These are phyloP conservation scores for Siderastrea radians DNA, from an alignment of 92 coral and sea anemone genomes.

Conservation along the genomic window DNA sequence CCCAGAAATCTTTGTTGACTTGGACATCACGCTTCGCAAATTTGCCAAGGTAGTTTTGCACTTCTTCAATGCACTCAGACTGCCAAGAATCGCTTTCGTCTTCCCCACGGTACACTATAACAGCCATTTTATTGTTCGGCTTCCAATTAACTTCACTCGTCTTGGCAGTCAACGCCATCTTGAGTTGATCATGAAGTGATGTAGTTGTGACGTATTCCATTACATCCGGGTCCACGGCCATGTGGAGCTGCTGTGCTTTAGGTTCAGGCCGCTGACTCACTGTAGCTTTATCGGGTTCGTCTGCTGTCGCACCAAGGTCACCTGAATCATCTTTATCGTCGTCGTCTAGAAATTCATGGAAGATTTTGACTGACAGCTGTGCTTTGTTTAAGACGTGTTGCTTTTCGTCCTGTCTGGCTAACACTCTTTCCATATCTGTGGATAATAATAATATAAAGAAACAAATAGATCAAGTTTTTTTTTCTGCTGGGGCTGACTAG, in stretches of 20 bases:
- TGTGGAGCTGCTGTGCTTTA: constrained; percentile 39
- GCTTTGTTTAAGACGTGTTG: constrained; percentile 53
- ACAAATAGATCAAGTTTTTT: background rate
- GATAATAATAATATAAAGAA: constrained; percentile 4
- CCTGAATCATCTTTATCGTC: constrained; percentile 4
- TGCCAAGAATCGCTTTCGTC: constrained; percentile 45
- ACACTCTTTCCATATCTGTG: constrained; percentile 46
- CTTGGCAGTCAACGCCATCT: constrained; percentile 39
- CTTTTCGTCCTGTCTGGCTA: constrained; percentile 9
- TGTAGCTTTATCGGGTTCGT: background rate
- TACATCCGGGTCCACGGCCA: constrained; percentile 75
- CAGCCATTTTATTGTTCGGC: constrained; percentile 23
- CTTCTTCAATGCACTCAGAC: constrained; percentile 40
- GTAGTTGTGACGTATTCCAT: constrained; percentile 73
- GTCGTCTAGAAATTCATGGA: constrained; percentile 57
- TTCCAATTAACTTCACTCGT: constrained; percentile 53
- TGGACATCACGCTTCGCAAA: constrained; percentile 51
- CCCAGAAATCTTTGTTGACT: constrained; percentile 57
- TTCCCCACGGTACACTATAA: constrained; percentile 52
- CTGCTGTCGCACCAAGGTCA: background rate
- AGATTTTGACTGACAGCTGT: constrained; percentile 42
- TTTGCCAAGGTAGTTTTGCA: constrained; percentile 22
- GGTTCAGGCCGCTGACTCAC: constrained; percentile 13
- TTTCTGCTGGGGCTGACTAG: background rate
- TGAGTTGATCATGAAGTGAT: constrained; percentile 33